Evolutionary conservation across 2,888 invertebrate genomes (phyloP).

Genomic region (Ophonus ardosiacus): DNA sequence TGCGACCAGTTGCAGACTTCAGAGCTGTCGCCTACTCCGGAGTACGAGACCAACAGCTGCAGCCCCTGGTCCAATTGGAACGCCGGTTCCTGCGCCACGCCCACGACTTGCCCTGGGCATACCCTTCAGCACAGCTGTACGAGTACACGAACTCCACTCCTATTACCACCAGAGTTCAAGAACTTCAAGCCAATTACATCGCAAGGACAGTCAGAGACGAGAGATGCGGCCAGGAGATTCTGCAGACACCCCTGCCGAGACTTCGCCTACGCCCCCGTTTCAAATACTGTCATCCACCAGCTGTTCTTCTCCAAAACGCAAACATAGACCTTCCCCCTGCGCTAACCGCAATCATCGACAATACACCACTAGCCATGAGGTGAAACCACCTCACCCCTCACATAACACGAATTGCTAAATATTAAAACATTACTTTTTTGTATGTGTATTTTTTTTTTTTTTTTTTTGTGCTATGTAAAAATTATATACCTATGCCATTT

Average conservation of each 20-base stretch:
- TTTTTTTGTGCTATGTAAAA: too few species aligned
- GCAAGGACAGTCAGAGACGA: too few species aligned
- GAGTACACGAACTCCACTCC: not conserved
- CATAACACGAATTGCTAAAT: too few species aligned
- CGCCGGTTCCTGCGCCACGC: not conserved
- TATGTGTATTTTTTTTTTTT: too few species aligned
- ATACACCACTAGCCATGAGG: too few species aligned
- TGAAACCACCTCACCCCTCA: too few species aligned
- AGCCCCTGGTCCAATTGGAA: not conserved
- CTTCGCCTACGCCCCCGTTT: not conserved
- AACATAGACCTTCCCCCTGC: too few species aligned
- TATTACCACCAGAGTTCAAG: too few species aligned
- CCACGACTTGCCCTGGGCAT: not conserved
- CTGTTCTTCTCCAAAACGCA: not conserved
- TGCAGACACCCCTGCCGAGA: not conserved
- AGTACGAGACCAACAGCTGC: not conserved
- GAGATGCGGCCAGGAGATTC: not conserved
- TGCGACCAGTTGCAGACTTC: not conserved
- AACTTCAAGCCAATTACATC: too few species aligned
- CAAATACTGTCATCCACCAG: not conserved
- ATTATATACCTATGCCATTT: too few species aligned
- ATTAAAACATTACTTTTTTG: too few species aligned
- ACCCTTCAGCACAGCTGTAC: not conserved
- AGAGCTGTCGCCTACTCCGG: not conserved
- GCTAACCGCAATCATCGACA: too few species aligned